Percentiles rank a stretch among this genome's conserved stretches.
Conservation (phyloP, 2,797 vertebrate genomes). For the Smutsia temminckii region DNA sequence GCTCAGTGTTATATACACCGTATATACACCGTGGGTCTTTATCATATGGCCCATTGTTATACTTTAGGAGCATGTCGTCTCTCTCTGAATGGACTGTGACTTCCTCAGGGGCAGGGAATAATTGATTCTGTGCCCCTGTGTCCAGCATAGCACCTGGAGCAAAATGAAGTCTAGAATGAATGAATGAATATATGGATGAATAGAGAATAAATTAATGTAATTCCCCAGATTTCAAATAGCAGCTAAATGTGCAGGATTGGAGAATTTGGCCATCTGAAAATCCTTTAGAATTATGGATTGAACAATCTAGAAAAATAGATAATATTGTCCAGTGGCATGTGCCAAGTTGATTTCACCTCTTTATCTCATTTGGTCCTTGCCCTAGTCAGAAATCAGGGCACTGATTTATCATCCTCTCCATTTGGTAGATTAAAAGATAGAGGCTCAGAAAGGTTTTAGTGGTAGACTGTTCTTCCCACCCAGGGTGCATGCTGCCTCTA, state of each 20-base stretch:
- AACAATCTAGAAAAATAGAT: slow-evolving; percentile 4
- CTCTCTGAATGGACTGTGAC: neutral
- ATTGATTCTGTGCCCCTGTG: neutral
- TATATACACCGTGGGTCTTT: neutral
- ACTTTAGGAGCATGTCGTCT: neutral
- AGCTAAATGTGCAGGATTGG: neutral
- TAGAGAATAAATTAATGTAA: slow-evolving; percentile 11
- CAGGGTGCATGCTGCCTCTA: neutral
- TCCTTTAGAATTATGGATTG: neutral
- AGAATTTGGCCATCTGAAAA: slow-evolving; percentile 25
- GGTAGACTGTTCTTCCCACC: neutral
- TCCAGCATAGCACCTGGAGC: neutral
- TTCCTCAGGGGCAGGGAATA: neutral
- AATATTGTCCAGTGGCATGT: neutral
- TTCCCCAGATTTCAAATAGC: neutral
- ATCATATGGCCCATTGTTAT: neutral
- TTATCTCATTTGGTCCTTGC: neutral
- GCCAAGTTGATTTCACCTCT: slow-evolving; percentile 13
- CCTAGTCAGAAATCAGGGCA: neutral
- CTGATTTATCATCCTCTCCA: neutral
- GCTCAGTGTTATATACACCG: neutral
- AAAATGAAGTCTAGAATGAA: neutral
- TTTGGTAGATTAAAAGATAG: slow-evolving; percentile 9
- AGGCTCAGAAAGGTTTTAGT: neutral
- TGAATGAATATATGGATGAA: neutral